Evolutionary conservation across 2,797 vertebrate genomes (phyloP), one percentile per base, ranked within the genome.

Genomic region (Oceanodroma leucorhoa): DNA sequence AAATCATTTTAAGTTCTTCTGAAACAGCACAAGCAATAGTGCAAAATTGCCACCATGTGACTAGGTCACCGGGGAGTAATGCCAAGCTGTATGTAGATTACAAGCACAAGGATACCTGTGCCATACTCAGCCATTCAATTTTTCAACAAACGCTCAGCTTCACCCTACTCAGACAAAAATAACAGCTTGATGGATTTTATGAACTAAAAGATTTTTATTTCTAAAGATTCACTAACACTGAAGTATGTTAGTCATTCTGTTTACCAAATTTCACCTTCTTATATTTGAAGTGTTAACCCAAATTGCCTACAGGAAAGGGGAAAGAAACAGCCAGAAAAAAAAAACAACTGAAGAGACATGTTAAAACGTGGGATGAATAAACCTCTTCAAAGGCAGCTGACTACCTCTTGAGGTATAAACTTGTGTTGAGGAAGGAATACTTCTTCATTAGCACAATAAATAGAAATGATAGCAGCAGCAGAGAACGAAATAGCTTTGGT

Each of bases 331-430:
- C 15, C 48, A 94, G 43, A 6, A 36, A 51, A 23, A 46, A 73
- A 30, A 69, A n/a, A 17, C 7, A n/a, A 17, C 7, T 73, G 57
- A 78, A 55, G 10, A 82, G 67, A 48, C 64, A 23, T 5, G 78
- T 76, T 84, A 65, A 82, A 87, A 91, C 55, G 58, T 3, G 5
- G 10, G 22, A 83, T 2, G 2, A 90, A 94, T 43, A 62, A 76
- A 46, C 5, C 53, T 70, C 71, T 87, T 57, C 71, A 91, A 91
- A 92, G 54, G 46, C 75, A 80, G 51, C 51, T 30, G 38, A 45
- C 21, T 62, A 69, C 7, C 12, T 85, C 67, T 14, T 40, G 23
- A 94, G 34, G 26, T 53, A n/a, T 2, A 76, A 65, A 50, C 30
- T 46, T 58, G 29, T 7, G 1, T 3, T 41, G 34, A 72, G 14